A percentile compares a stretch with the other conserved stretches of the same genome.
phyloP scores from a whole-genome alignment of 2,797 vertebrate species.

The Cirrhinus molitorella region DNA sequence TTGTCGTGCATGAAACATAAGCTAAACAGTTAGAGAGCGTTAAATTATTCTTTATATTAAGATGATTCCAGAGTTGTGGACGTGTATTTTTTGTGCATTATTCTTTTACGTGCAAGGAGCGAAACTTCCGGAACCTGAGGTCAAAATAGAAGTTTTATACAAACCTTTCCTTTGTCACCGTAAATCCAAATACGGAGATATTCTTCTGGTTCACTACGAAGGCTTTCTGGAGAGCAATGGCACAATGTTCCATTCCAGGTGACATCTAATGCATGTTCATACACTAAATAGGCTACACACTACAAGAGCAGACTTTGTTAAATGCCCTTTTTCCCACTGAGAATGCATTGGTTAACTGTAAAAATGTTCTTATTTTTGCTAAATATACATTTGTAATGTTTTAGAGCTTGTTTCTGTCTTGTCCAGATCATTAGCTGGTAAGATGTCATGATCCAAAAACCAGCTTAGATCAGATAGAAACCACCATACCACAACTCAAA shows the following conservation, averaged over 20 bases:
- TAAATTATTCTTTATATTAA: conserved; percentile 1
- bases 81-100: conserved; percentile 69
- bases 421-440: background rate
- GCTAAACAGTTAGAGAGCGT: background rate
- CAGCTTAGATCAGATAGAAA: background rate
- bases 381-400: background rate
- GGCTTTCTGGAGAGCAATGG: conserved; percentile 92
- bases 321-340: background rate
- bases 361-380: background rate
- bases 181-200: conserved; percentile 89
- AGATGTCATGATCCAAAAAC: background rate
- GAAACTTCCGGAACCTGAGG: conserved; percentile 91
- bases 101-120: conserved; percentile 76
- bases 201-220: conserved; percentile 92
- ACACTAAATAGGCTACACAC: background rate
- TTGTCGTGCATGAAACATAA: background rate
- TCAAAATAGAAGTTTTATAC: conserved; percentile 89
- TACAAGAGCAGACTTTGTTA: background rate
- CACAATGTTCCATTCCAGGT: conserved; percentile 94
- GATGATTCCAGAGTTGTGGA: conserved; percentile 75
- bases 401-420: background rate
- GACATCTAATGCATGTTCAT: conserved; percentile 62
- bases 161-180: conserved; percentile 91
- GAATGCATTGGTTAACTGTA: too few relatives aligned
- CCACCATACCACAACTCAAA: background rate